Evolutionary conservation across 1,140 invertebrate genomes (phyloP).

Genomic region (Drosophila yakuba): DNA sequence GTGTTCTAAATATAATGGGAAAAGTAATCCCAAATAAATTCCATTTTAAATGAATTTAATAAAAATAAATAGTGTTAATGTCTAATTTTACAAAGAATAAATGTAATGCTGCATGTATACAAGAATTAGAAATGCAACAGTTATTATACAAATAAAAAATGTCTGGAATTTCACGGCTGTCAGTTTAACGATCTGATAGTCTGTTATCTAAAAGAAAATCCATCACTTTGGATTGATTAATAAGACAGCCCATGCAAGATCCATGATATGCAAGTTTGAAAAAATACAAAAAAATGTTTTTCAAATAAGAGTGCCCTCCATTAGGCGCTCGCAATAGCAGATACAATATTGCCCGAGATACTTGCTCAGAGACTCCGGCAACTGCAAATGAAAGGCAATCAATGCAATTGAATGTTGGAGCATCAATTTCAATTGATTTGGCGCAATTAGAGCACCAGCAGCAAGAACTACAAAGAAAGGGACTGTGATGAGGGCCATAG

Average conservation of each 20-base stretch:
- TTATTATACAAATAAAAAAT: not conserved
- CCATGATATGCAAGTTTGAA: constrained; percentile 11
- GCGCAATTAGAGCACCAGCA: constrained; percentile 56
- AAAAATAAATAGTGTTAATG: too few species aligned
- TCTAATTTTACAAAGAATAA: too few species aligned
- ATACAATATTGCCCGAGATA: constrained; percentile 19
- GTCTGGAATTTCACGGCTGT: constrained; percentile 16
- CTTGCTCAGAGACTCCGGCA: constrained; percentile 8
- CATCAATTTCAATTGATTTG: constrained; percentile 71
- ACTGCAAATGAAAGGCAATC: constrained; percentile 44
- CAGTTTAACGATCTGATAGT: not conserved
- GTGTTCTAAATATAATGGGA: too few species aligned
- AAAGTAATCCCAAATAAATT: too few species aligned
- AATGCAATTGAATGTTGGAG: constrained; percentile 58
- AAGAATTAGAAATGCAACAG: not conserved
- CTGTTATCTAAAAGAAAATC: constrained; percentile 12
- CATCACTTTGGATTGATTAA: constrained; percentile 20
- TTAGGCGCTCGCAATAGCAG: constrained; percentile 5
- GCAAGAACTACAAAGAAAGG: constrained; percentile 14
- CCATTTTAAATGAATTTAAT: too few species aligned
- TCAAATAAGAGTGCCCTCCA: constrained; percentile 1
- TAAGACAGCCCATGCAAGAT: constrained; percentile 4
- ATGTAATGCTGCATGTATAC: too few species aligned
- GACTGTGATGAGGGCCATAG: not conserved
- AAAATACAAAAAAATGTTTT: constrained; percentile 3